phyloP scores from a whole-genome alignment of 2,888 invertebrate genomes.

The Malthinus seriepunctatus region DNA sequence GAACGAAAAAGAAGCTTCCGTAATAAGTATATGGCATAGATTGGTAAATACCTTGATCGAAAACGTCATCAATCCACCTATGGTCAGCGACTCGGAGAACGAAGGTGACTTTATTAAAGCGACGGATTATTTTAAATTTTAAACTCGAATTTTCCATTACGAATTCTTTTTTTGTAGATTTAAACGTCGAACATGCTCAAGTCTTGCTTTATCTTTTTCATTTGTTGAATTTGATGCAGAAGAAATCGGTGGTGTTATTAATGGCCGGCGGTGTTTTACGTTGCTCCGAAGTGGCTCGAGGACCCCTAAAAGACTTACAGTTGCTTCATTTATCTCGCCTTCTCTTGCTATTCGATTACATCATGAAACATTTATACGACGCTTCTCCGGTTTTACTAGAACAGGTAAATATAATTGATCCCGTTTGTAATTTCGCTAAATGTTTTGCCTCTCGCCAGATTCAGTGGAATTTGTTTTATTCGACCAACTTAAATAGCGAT shows the following conservation, averaged over 20 bases:
- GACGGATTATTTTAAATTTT: background rate
- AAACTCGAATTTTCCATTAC: background rate
- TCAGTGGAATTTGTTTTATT: slow-evolving; percentile 79
- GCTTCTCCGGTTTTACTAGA: slow-evolving; percentile 84
- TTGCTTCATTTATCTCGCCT: slow-evolving; percentile 82
- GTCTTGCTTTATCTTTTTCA: slow-evolving; percentile 92
- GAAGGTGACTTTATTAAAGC: slow-evolving; percentile 69
- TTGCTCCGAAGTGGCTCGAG: slow-evolving; percentile 67
- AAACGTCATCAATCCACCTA: slow-evolving; percentile 72
- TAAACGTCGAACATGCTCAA: slow-evolving; percentile 96
- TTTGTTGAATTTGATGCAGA: slow-evolving; percentile 93
- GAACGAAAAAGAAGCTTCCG: slow-evolving; percentile 86
- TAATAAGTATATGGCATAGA: slow-evolving; percentile 90
- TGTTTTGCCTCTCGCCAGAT: slow-evolving; percentile 54
- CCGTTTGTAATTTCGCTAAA: background rate
- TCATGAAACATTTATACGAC: slow-evolving; percentile 94
- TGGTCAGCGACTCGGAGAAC: slow-evolving; percentile 69
- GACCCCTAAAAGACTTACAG: slow-evolving; percentile 67
- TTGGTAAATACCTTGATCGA: slow-evolving; percentile 87
- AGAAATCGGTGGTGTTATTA: slow-evolving; percentile 87
- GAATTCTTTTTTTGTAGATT: slow-evolving; percentile 64
- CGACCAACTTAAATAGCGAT: slow-evolving; percentile 64
- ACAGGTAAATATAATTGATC: slow-evolving; percentile 64
- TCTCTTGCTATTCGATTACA: slow-evolving; percentile 86
- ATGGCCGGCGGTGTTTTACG: slow-evolving; percentile 76